A percentile compares a stretch with the other conserved stretches of the same genome.
Evolutionary conservation across 2,888 invertebrate genomes (phyloP).

Genomic region (Caradrina kadenii): DNA sequence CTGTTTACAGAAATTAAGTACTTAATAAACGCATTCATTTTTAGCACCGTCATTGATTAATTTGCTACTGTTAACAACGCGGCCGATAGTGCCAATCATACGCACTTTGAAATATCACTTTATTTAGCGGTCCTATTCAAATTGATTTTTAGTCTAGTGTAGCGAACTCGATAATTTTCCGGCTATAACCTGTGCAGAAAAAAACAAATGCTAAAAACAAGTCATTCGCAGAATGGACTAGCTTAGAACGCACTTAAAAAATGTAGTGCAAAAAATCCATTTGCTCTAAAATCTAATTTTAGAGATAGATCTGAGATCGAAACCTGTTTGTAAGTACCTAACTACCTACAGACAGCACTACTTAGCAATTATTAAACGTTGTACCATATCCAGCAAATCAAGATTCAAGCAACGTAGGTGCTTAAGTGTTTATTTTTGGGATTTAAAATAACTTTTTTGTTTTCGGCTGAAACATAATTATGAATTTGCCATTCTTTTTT

Average conservation of each 20-base stretch:
- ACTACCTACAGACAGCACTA: not conserved
- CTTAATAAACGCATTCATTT: too few species aligned
- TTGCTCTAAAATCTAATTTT: conserved; percentile 25
- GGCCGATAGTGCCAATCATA: not conserved
- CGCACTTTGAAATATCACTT: not conserved
- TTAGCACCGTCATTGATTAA: not conserved
- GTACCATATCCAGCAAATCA: not conserved
- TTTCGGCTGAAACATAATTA: too few species aligned
- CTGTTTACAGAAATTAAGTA: too few species aligned
- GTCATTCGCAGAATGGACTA: conserved; percentile 9
- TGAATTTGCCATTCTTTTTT: too few species aligned
- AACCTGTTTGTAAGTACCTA: conserved; percentile 32
- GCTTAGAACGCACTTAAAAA: not conserved
- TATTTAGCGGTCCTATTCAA: conserved; percentile 15
- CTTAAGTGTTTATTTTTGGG: not conserved
- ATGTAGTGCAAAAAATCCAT: conserved; percentile 3
- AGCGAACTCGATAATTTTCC: conserved; percentile 28
- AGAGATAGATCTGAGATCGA: not conserved
- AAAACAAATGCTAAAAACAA: conserved; percentile 1
- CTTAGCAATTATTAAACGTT: conserved; percentile 10
- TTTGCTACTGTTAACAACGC: not conserved
- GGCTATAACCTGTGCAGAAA: conserved; percentile 1
- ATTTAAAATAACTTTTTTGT: not conserved
- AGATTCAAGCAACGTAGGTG: conserved; percentile 9
- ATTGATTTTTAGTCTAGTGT: conserved; percentile 4